Evolutionary conservation across 2,113 vertebrate genomes (phyloP).

Genomic region (Amblyopsis rosae): DNA sequence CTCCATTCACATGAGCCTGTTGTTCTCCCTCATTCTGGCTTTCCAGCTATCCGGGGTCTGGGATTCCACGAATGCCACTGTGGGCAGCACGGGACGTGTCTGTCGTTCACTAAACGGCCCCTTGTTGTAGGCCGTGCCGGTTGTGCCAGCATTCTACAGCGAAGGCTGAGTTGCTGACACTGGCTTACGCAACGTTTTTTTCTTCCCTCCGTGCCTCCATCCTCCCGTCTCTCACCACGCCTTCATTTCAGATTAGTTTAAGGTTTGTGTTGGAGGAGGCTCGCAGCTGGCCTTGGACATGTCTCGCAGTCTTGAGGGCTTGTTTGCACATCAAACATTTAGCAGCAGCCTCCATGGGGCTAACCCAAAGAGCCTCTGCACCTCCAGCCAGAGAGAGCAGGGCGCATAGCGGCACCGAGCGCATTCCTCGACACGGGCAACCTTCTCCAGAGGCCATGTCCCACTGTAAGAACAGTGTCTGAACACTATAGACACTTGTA

Average conservation of each 20-base stretch:
- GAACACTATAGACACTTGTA: background rate
- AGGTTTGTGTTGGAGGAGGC: constrained; percentile 56
- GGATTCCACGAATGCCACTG: constrained; percentile 33
- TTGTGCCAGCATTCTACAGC: constrained; percentile 49
- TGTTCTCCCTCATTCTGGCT: constrained; percentile 22
- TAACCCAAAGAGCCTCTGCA: constrained; percentile 63
- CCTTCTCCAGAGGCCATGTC: background rate
- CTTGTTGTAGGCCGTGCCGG: constrained; percentile 44
- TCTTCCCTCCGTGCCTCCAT: constrained; percentile 42
- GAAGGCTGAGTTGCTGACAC: constrained; percentile 54
- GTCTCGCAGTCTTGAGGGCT: constrained; percentile 48
- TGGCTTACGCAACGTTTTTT: constrained; percentile 35
- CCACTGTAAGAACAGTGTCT: constrained; percentile 10
- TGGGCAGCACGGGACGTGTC: constrained; percentile 51
- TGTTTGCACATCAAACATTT: constrained; percentile 75
- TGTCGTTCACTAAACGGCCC: constrained; percentile 35
- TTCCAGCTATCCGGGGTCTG: constrained; percentile 20
- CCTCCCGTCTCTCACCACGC: constrained; percentile 32
- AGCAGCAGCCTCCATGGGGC: constrained; percentile 56
- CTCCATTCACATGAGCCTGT: constrained; percentile 32
- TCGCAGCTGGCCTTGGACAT: constrained; percentile 44
- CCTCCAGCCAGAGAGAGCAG: constrained; percentile 49
- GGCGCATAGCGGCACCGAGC: background rate
- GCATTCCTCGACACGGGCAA: constrained; percentile 5
- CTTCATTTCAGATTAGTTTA: constrained; percentile 45